phyloP scores from a whole-genome alignment of 1,140 invertebrate species.

The Halyomorpha halys region DNA sequence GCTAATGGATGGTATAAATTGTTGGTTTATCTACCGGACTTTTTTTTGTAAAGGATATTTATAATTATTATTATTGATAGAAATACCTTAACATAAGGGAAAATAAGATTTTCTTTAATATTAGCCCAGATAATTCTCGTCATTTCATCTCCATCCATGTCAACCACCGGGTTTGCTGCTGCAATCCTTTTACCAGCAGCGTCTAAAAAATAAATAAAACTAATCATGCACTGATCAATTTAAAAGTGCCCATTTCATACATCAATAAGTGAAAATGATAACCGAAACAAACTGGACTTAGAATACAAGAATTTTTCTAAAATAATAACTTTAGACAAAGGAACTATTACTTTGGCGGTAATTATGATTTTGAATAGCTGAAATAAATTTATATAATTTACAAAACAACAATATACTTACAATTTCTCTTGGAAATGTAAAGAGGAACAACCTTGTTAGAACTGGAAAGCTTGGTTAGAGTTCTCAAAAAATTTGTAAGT shows the following conservation, averaged over 20 bases:
- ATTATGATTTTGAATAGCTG: not conserved
- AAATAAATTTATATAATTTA: not conserved
- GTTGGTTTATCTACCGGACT: too few species aligned
- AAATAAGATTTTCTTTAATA: conserved; percentile 78
- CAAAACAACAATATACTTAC: not conserved
- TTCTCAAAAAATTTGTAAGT: too few species aligned
- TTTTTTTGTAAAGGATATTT: too few species aligned
- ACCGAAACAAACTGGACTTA: not conserved
- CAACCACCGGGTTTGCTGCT: conserved; percentile 66
- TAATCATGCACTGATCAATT: not conserved
- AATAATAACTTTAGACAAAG: not conserved
- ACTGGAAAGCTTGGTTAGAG: not conserved
- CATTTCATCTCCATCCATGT: conserved; percentile 92
- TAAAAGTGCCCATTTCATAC: not conserved
- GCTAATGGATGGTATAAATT: too few species aligned
- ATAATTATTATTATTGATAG: too few species aligned
- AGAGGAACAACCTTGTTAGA: not conserved
- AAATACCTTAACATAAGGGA: conserved; percentile 71
- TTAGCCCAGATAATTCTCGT: conserved; percentile 79
- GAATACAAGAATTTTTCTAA: not conserved
- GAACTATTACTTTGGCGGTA: not conserved
- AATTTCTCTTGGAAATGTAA: not conserved
- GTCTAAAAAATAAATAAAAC: conserved; percentile 39
- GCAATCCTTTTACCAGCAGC: conserved; percentile 48
- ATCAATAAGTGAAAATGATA: not conserved